Evolutionary conservation across 2,888 invertebrate genomes (phyloP), one percentile per base, ranked within the genome.

Genomic region (Caenorhabditis angaria): DNA sequence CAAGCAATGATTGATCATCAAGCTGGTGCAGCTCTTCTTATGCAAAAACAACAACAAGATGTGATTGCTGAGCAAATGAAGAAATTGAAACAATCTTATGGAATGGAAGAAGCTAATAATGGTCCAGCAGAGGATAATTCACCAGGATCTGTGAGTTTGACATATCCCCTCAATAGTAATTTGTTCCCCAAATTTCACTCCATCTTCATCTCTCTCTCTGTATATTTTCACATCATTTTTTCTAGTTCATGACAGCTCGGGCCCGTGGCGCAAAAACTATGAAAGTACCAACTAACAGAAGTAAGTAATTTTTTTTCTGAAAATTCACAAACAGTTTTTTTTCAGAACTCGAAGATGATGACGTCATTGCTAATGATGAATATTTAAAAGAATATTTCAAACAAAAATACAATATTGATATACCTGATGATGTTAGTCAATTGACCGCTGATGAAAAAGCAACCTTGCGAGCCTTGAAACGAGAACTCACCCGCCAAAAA

Each of bases 1-100:
- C 82, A 84, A 61, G 79, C 78, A 22, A 84, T 84, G 83, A 77
- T 83, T 65, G 82, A 84, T 54, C 84, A 84, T 62, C 83, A 83
- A 57, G 84, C 84, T 24, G 83, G 82, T 24, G 84, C 84, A 2
- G 84, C 84, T 51, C 78, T 83, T 3, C 55, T 84, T 22, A 84
- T 84, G 79, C 84, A 84, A 67, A 80, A 84, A 58, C 83, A 84
- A 61, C 84, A 84, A 60, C 84, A 84, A 61, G 74, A 82, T 54
- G 71, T 79, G 20, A 77, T 84, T 47, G 76, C 75, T 14, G 70
- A 82, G 58, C 80, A 80, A 57, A 78, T 82, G 67, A 62, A 74
- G 18, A 66, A 72, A 41, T 66, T 78, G 72, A 77, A 79, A 51
- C 56, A 71, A 28, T 64, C 70, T 1, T 76, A 74, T 50, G 76